Conservation (phyloP, 92 coral and sea anemone species). For the Paramuricea clavata region DNA sequence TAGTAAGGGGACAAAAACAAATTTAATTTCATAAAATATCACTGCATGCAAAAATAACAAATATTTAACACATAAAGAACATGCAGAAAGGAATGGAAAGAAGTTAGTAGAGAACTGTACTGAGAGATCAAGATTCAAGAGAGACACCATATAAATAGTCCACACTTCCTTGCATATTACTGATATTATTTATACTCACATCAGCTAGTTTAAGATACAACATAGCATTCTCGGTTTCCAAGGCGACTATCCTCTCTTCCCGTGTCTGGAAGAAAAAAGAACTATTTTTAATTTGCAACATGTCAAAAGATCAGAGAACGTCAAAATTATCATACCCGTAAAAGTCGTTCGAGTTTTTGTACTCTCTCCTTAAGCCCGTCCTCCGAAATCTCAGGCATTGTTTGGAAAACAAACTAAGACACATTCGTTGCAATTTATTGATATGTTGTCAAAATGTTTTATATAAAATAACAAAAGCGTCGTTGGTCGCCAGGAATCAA, state of each 20-base stretch:
- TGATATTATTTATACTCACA: slow-evolving; percentile 44
- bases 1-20: too few species aligned
- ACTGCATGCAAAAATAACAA: too few species aligned
- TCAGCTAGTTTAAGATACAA: slow-evolving; percentile 96
- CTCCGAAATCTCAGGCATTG: slow-evolving; percentile 88
- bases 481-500: slow-evolving; percentile 23
- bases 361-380: slow-evolving; percentile 85
- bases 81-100: too few species aligned
- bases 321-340: slow-evolving; percentile 72
- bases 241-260: slow-evolving; percentile 96
- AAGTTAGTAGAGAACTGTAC: too few species aligned
- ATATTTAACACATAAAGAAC: too few species aligned
- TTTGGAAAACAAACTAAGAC: slow-evolving; percentile 2
- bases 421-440: not conserved
- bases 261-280: slow-evolving; percentile 75
- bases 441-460: not conserved
- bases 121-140: not conserved
- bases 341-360: slow-evolving; percentile 90
- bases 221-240: slow-evolving; percentile 99
- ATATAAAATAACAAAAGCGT: not conserved
- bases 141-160: too few species aligned
- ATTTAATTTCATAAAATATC: too few species aligned
- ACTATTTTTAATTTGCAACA: not conserved
- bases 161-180: too few species aligned
- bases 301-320: not conserved